Conservation (phyloP, 1,140 invertebrate genomes). For the Tyrophagus putrescentiae region DNA sequence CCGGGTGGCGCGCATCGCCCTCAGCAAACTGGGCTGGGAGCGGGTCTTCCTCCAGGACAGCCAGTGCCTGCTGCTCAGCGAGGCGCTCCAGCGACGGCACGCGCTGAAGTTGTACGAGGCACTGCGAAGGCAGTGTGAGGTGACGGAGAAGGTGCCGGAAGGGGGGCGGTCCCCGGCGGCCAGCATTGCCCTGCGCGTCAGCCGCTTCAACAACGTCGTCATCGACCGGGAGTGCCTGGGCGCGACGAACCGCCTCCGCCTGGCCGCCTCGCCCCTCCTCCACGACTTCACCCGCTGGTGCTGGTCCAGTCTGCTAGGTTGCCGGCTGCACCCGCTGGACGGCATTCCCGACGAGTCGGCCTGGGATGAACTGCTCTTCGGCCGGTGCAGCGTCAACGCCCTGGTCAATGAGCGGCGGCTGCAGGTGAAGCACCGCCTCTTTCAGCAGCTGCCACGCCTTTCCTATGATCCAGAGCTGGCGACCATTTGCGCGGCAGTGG, state of each 20-base stretch:
- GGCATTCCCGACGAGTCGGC: neutral
- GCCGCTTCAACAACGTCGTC: too few species aligned
- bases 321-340: conserved; percentile 19
- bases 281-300: conserved; percentile 15
- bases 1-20: conserved; percentile 17
- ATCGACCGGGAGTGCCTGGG: neutral
- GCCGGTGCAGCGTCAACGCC: neutral
- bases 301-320: conserved; percentile 19
- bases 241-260: neutral
- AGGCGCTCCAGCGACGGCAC: conserved; percentile 2
- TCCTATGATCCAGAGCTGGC: conserved; percentile 14
- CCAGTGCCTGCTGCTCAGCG: neutral
- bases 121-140: conserved; percentile 12
- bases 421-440: neutral
- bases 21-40: conserved; percentile 19
- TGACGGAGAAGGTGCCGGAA: neutral
- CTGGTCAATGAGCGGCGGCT: neutral
- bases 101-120: conserved; percentile 16
- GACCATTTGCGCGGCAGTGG: too few species aligned
- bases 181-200: too few species aligned
- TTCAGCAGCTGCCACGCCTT: conserved; percentile 13
- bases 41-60: neutral
- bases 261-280: neutral
- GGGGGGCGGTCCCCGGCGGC: neutral
- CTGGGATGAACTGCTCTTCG: conserved; percentile 17